phyloP scores from a whole-genome alignment of 2,888 invertebrate species.

The Perithous albicinctus region DNA sequence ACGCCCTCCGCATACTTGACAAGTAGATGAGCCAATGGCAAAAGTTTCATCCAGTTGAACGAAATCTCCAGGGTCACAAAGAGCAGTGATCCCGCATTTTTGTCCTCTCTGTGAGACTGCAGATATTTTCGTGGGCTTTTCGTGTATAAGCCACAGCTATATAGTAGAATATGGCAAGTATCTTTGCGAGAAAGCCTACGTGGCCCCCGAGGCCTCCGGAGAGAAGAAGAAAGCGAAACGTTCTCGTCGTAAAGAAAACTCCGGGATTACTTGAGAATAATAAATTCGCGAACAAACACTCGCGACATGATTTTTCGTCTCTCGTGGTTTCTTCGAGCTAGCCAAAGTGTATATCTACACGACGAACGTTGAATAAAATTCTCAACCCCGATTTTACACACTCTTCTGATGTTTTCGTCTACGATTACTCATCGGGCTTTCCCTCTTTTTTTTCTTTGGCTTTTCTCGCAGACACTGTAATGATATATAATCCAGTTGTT shows the following conservation, averaged over 20 bases:
- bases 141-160: background rate
- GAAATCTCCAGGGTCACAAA: slow-evolving; percentile 18
- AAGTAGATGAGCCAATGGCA: background rate
- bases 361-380: background rate
- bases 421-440: slow-evolving; percentile 21
- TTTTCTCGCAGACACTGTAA: background rate
- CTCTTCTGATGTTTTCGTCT: background rate
- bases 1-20: background rate
- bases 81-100: background rate
- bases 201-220: slow-evolving; percentile 23
- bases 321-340: background rate
- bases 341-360: slow-evolving; percentile 1
- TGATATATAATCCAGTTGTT: slow-evolving; percentile 15
- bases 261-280: slow-evolving; percentile 51
- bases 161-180: slow-evolving; percentile 5
- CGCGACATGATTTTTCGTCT: slow-evolving; percentile 32
- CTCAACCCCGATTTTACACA: background rate
- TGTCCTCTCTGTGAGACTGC: background rate
- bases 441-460: background rate
- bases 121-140: slow-evolving; percentile 33
- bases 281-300: slow-evolving; percentile 47
- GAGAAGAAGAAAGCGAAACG: slow-evolving; percentile 1
- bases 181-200: slow-evolving; percentile 41
- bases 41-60: slow-evolving; percentile 7
- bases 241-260: slow-evolving; percentile 41